A percentile compares a stretch with the other conserved stretches of the same genome.
phyloP scores from a whole-genome alignment of 1,140 invertebrate species.

The Sminthurides bifidus region DNA sequence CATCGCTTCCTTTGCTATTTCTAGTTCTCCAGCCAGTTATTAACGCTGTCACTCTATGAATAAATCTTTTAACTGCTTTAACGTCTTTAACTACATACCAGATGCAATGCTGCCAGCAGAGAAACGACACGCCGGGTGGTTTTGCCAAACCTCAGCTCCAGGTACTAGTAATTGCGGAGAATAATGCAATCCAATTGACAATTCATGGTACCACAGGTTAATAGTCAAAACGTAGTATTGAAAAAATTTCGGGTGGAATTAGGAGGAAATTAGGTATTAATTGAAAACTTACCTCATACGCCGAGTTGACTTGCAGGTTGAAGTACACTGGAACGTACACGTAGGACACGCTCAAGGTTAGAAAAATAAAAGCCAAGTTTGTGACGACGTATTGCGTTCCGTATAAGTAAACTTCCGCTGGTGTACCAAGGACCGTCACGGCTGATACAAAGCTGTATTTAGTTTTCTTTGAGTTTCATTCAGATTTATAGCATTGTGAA shows the following conservation, averaged over 20 bases:
- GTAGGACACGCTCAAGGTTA: slow-evolving; percentile 48
- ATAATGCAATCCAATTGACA: too few relatives aligned
- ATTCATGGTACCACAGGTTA: too few relatives aligned
- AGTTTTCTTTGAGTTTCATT: slow-evolving; percentile 12
- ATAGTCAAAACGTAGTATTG: too few relatives aligned
- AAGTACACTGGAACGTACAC: slow-evolving; percentile 47
- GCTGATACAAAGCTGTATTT: slow-evolving; percentile 72
- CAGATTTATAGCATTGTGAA: neutral
- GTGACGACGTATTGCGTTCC: slow-evolving; percentile 62
- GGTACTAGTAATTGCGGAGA: too few relatives aligned
- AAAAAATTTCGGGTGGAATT: too few relatives aligned
- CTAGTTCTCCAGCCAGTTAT: too few relatives aligned
- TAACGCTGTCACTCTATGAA: too few relatives aligned
- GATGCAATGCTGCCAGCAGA: slow-evolving; percentile 35
- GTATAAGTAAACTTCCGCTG: slow-evolving; percentile 81
- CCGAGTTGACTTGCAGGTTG: slow-evolving; percentile 38
- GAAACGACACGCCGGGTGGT: slow-evolving; percentile 34
- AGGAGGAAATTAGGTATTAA: too few relatives aligned
- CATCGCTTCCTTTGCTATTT: too few relatives aligned
- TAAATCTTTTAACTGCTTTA: too few relatives aligned
- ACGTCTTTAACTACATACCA: too few relatives aligned
- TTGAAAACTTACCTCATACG: slow-evolving; percentile 22
- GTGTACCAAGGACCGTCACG: slow-evolving; percentile 75
- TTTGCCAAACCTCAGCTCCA: slow-evolving; percentile 37
- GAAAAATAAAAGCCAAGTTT: slow-evolving; percentile 48